phyloP scores from a whole-genome alignment of 2,113 vertebrate genomes.

The Hylia prasina region DNA sequence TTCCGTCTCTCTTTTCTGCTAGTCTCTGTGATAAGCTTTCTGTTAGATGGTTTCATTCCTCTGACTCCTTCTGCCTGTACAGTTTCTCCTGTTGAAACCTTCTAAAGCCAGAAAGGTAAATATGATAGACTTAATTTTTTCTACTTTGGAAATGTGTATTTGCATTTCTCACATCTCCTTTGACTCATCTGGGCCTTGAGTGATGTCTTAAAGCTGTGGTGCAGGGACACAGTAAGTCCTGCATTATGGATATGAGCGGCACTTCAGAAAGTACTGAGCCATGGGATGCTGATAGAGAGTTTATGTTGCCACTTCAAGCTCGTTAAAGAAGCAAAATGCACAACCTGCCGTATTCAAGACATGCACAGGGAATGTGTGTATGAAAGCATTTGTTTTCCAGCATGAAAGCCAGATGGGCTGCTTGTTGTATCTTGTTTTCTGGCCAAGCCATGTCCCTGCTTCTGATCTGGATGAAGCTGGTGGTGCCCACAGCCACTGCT shows the following conservation, averaged over 20 bases:
- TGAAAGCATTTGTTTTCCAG: not conserved
- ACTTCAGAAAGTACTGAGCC: not conserved
- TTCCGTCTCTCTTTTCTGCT: not conserved
- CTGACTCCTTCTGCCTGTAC: not conserved
- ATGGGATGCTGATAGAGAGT: not conserved
- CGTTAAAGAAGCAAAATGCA: not conserved
- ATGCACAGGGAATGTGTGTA: not conserved
- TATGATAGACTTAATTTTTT: not conserved
- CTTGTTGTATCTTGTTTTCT: not conserved
- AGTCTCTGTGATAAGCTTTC: not conserved
- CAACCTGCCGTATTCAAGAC: not conserved
- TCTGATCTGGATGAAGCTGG: not conserved
- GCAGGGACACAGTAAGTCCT: not conserved
- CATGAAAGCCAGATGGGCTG: not conserved
- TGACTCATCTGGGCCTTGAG: not conserved
- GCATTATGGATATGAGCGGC: not conserved
- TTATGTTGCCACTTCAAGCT: not conserved
- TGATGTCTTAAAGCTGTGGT: not conserved
- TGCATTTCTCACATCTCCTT: not conserved
- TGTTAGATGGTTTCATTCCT: not conserved
- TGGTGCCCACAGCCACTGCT: not conserved
- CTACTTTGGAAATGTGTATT: not conserved
- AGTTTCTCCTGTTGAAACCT: not conserved
- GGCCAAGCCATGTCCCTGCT: not conserved
- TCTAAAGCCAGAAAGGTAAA: not conserved